Evolutionary conservation across 1,140 invertebrate genomes (phyloP), one percentile per base, ranked within the genome.

Genomic region (Sarcophaga peregrina): DNA sequence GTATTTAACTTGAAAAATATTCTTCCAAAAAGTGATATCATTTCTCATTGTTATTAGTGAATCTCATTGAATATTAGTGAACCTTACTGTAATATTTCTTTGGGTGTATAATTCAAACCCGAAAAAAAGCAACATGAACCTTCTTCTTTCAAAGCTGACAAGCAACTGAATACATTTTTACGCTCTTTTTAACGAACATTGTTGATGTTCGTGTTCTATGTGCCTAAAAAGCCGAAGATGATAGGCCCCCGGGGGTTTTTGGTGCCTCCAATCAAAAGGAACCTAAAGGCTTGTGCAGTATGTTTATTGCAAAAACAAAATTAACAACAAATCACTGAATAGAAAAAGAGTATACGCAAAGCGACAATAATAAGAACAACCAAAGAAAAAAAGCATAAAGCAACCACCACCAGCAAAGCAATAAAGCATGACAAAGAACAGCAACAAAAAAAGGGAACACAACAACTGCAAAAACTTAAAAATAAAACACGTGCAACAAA

Each of bases 401-500:
- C 50, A 45, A 76, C 74, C 11, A 47, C 73, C 74, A 76, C 74
- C 74, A 76, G 46, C 74, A 48, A 76, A 48, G 74, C 15, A 76
- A 47, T 47, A 76, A 47, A 68, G 11, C 74, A 76, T 76, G 74
- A 47, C 45, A 17, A 47, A 48, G 47, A 48, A 48, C 13, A 48
- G 9, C 3, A 76, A 47, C 11, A 76, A 47, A 13, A 45, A 46
- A 74, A 37, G 0, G 46, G 46, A 46, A 74, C 0, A 74, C 20
- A 74, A 45, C 45, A 45, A 37, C 13, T 9, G 7, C 9, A 45
- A 45, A 74, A 37, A 74, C 45, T 45, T 15, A 74, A 74, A 48
- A 76, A 76, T 76, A 48, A 45, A 76, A 76, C 74, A 76, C 74
- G 74, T 76, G 74, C 74, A 76, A 46, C 74, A 76, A 76, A 76